Evolutionary conservation across 2,113 vertebrate species (phyloP).

Genomic region (Chiloscyllium plagiosum): DNA sequence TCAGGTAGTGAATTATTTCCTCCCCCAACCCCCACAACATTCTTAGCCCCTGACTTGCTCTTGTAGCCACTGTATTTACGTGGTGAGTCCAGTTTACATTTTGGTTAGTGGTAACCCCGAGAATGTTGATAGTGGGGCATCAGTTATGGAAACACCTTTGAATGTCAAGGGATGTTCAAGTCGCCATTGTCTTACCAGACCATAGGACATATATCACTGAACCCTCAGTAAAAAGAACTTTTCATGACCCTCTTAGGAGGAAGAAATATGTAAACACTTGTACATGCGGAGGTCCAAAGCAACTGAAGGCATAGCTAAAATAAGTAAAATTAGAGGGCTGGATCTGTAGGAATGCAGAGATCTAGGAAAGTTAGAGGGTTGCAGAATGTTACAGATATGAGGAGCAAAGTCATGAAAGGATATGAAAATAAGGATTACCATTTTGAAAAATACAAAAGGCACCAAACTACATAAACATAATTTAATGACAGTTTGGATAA

Average conservation of each 20-base stretch:
- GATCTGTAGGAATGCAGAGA: not conserved
- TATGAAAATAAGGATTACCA: not conserved
- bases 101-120: no score
- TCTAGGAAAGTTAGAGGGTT: not conserved
- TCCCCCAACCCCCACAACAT: no score
- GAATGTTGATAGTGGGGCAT: no score
- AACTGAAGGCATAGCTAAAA: not conserved
- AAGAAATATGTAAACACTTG: not conserved
- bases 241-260: not conserved
- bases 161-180: no score
- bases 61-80: no score
- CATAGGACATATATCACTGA: no score
- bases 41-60: no score
- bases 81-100: no score
- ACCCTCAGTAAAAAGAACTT: not conserved
- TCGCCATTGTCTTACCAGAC: no score
- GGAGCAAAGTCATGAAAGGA: not conserved
- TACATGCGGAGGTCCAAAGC: not conserved
- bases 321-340: not conserved
- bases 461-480: not conserved
- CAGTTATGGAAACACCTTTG: no score
- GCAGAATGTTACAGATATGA: not conserved
- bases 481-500: not conserved
- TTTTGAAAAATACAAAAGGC: not conserved
- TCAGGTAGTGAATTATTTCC: no score